Conservation (phyloP, 2,113 vertebrate species). For the Tetrao urogallus region DNA sequence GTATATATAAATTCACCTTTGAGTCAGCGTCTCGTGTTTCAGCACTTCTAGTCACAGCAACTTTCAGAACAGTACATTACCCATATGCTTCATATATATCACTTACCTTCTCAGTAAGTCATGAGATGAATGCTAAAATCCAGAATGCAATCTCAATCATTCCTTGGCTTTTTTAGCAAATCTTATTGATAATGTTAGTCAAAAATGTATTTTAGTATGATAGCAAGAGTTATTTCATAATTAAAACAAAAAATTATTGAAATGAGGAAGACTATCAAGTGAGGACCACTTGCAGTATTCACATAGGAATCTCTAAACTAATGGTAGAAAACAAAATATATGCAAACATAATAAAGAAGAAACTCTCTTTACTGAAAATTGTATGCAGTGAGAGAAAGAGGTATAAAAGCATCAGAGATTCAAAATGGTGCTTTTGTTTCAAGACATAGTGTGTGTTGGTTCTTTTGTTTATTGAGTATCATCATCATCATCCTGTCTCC, state of each 20-base stretch:
- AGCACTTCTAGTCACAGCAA: conserved; percentile 56
- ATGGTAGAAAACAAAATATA: not conserved
- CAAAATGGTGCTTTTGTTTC: not conserved
- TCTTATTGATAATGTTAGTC: not conserved
- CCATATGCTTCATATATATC: conserved; percentile 19
- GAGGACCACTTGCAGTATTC: not conserved
- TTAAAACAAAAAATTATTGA: not conserved
- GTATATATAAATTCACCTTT: conserved; percentile 68
- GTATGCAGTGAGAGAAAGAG: not conserved
- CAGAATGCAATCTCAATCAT: conserved; percentile 16
- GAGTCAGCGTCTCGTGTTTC: conserved; percentile 73
- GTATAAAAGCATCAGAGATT: not conserved
- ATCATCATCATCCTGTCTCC: not conserved
- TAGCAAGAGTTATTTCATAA: not conserved
- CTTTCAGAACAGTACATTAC: conserved; percentile 54
- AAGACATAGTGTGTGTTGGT: not conserved
- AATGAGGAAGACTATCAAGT: not conserved
- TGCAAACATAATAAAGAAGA: not conserved
- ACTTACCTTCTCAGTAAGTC: conserved; percentile 44
- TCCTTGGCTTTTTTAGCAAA: not conserved
- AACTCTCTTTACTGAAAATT: not conserved
- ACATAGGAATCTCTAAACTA: not conserved
- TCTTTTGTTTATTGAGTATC: not conserved
- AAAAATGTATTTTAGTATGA: not conserved
- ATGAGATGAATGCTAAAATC: conserved; percentile 26